These are phyloP conservation scores for Coracias cyanogaster DNA, from an alignment of 2,797 vertebrate species.

Conservation along the genomic window DNA sequence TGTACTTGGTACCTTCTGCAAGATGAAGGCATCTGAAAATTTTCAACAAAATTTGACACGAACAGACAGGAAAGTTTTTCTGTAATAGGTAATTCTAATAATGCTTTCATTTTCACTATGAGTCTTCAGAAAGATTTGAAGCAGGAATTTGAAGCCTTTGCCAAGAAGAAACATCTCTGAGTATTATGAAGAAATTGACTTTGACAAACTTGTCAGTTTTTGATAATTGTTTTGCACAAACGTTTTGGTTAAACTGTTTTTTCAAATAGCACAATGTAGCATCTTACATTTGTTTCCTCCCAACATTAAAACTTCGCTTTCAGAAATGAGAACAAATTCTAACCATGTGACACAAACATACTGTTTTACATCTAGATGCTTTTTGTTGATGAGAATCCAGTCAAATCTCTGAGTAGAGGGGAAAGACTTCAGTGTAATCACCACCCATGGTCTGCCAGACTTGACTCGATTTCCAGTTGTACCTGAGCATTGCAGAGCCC, in stretches of 20 bases:
- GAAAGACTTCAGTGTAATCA: not conserved
- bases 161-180: not conserved
- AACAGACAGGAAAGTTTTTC: not conserved
- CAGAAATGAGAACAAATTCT: not conserved
- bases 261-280: not conserved
- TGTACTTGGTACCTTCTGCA: not conserved
- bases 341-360: not conserved
- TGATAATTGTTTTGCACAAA: not conserved
- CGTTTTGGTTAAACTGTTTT: not conserved
- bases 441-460: not conserved
- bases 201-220: not conserved
- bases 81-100: not conserved
- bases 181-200: not conserved
- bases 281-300: not conserved
- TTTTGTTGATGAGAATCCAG: not conserved
- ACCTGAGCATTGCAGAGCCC: not conserved
- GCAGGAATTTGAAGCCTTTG: not conserved
- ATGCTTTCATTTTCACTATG: not conserved
- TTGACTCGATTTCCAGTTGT: not conserved
- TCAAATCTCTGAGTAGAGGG: not conserved
- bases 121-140: not conserved
- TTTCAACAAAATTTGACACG: not conserved
- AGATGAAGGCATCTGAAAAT: not conserved
- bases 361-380: not conserved
- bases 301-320: not conserved